A percentile compares a stretch with the other conserved stretches of the same genome.
Evolutionary conservation across 2,797 vertebrate genomes (phyloP).

Genomic region (Rhynchotus rufescens): DNA sequence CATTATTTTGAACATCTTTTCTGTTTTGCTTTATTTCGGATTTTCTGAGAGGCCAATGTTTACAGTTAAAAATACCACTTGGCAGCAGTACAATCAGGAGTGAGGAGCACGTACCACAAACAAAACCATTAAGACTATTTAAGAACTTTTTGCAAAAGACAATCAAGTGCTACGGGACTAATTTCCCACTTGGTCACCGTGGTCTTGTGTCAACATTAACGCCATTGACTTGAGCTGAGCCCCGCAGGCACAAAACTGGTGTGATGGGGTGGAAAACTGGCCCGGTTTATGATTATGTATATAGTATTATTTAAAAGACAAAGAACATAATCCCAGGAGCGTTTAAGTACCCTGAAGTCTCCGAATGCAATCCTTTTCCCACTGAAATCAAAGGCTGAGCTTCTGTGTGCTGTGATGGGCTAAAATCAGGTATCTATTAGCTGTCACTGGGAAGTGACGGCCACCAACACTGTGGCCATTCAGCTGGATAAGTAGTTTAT

Average conservation of each 20-base stretch:
- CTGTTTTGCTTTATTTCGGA: slow-evolving; percentile 80
- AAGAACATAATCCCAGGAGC: slow-evolving; percentile 22
- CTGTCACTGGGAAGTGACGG: background rate
- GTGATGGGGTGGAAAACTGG: slow-evolving; percentile 3
- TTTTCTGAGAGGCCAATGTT: slow-evolving; percentile 80
- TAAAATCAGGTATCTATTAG: background rate
- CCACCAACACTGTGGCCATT: background rate
- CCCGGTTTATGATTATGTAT: slow-evolving; percentile 7
- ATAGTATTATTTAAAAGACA: slow-evolving; percentile 36
- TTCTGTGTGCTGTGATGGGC: background rate
- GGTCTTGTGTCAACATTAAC: slow-evolving; percentile 62
- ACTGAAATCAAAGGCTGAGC: slow-evolving; percentile 7
- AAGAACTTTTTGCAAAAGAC: slow-evolving; percentile 44
- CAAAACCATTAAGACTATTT: slow-evolving; percentile 58
- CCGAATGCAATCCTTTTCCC: background rate
- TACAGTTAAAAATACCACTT: slow-evolving; percentile 79
- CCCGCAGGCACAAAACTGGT: slow-evolving; percentile 36
- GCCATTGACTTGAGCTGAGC: slow-evolving; percentile 45
- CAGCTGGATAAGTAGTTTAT: background rate
- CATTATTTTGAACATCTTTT: slow-evolving; percentile 76
- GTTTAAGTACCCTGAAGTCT: background rate
- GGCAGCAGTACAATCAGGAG: slow-evolving; percentile 75
- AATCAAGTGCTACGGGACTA: slow-evolving; percentile 13
- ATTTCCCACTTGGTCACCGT: slow-evolving; percentile 51
- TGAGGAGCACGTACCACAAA: slow-evolving; percentile 62